These are phyloP conservation scores for Sternarchorhynchus goeldii DNA, from an alignment of 2,797 vertebrate species.

Conservation along the genomic window DNA sequence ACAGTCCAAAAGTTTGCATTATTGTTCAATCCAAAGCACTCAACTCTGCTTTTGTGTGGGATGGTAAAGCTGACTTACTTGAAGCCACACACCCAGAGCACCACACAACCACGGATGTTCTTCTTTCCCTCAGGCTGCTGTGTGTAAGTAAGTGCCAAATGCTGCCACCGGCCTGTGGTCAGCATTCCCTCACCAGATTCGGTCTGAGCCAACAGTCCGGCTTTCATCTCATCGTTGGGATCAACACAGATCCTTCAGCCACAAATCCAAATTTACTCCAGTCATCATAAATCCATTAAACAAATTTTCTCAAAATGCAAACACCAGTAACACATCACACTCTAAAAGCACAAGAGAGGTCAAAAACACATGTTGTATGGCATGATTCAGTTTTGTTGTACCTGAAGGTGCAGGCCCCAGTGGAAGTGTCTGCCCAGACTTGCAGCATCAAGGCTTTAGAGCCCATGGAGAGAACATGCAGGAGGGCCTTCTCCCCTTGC, in stretches of 20 bases:
- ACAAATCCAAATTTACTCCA: slow-evolving; percentile 22
- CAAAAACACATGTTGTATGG: not conserved
- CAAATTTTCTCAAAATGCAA: not conserved
- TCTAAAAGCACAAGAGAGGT: no score
- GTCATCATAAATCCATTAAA: not conserved
- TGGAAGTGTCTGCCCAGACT: slow-evolving; percentile 90
- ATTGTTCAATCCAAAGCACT: not conserved
- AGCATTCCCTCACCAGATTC: slow-evolving; percentile 85
- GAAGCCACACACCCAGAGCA: slow-evolving; percentile 91
- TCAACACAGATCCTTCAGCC: slow-evolving; percentile 87
- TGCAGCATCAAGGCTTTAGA: slow-evolving; percentile 97
- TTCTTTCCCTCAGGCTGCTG: slow-evolving; percentile 93
- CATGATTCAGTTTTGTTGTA: slow-evolving; percentile 58
- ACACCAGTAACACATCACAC: not conserved
- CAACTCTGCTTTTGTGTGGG: not conserved
- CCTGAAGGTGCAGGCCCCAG: slow-evolving; percentile 89
- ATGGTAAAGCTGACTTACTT: slow-evolving; percentile 74
- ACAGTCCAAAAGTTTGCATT: no score
- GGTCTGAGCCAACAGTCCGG: slow-evolving; percentile 86
- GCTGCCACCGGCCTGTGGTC: slow-evolving; percentile 84
- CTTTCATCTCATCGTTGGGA: slow-evolving; percentile 92
- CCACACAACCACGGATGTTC: slow-evolving; percentile 83
- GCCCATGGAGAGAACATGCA: slow-evolving; percentile 92
- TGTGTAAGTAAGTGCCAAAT: slow-evolving; percentile 87
- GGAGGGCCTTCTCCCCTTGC: slow-evolving; percentile 80